A percentile compares a stretch with the other conserved stretches of the same genome.
phyloP scores from a whole-genome alignment of 2,113 vertebrate genomes.

The Pseudorasbora parva region DNA sequence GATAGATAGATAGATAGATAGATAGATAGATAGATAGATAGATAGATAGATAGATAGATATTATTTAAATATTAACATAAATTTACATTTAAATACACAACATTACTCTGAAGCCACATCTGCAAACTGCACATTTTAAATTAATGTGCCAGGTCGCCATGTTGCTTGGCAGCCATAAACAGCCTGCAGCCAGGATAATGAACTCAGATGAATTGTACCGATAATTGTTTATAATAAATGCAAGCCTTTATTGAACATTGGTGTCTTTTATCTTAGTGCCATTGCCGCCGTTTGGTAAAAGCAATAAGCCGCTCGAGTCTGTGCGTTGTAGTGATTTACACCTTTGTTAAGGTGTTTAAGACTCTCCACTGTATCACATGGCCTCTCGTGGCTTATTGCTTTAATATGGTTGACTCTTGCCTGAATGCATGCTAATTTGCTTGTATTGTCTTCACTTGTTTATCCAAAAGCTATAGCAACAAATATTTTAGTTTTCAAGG shows the following conservation, averaged over 20 bases:
- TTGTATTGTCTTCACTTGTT: conserved; percentile 27
- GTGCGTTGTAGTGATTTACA: neutral
- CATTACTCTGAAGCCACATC: too few relatives aligned
- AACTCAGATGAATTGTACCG: conserved; percentile 1
- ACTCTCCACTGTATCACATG: neutral
- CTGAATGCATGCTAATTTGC: conserved; percentile 17
- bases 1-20: too few relatives aligned
- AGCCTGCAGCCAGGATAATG: neutral
- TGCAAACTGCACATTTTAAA: neutral
- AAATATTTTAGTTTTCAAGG: neutral
- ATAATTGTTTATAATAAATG: conserved; percentile 29
- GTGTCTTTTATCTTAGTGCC: neutral
- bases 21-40: too few relatives aligned
- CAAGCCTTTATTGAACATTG: conserved; percentile 18
- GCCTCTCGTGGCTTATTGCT: conserved; percentile 13
- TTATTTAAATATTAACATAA: too few relatives aligned
- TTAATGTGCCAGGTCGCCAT: neutral
- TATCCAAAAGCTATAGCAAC: neutral
- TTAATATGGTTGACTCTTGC: conserved; percentile 5
- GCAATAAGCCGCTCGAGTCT: neutral
- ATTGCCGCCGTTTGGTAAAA: neutral
- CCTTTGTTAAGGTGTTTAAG: neutral
- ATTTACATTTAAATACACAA: neutral
- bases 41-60: too few relatives aligned
- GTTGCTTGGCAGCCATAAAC: conserved; percentile 5